Evolutionary conservation across 2,113 vertebrate genomes (phyloP), one percentile per base, ranked within the genome.

Genomic region (Papio anubis): DNA sequence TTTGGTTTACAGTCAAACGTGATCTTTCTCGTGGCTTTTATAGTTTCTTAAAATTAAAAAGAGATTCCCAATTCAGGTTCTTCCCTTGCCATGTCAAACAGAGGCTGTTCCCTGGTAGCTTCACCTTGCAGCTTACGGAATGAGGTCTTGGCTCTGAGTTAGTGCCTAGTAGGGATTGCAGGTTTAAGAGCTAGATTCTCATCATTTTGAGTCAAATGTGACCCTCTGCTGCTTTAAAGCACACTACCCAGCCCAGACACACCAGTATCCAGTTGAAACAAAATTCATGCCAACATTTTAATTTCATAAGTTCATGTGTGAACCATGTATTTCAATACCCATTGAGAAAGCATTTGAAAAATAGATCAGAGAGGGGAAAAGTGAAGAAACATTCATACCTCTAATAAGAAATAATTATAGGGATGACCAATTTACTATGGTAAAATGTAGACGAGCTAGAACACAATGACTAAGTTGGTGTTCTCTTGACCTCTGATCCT

Each of bases 1-100:
- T 50, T 75, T 38, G 59, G 18, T 75, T 96, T 94, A 59, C 2
- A 92, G 78, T 25, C 40, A 82, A 52, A 70, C 3, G 40, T 93
- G 48, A 50, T 55, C 48, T 75, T 96, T 81, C 25, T 75, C 25
- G n/a, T 50, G 32, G 21, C 16, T 87, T 93, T 92, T 64, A 50
- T 40, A 90, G 76, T 86, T 95, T 2, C 32, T 79, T 73, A 88
- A 93, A 86, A 96, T 89, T 73, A 66, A 88, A 91, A 94, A 92
- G 8, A 92, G 78, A 23, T 94, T 17, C 6, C 0, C 10, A 76
- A 45, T 20, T 84, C 43, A 88, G 27, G 32, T 23, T 68, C 6
- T 94, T 35, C 23, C 18, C 23, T 76, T 68, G 61, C 32, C 16
- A 45, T 52, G 32, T 40, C 25, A 86, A 13, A 89, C 18, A 73